Evolutionary conservation across 2,797 vertebrate genomes (phyloP).

Genomic region (Antrozous pallidus): DNA sequence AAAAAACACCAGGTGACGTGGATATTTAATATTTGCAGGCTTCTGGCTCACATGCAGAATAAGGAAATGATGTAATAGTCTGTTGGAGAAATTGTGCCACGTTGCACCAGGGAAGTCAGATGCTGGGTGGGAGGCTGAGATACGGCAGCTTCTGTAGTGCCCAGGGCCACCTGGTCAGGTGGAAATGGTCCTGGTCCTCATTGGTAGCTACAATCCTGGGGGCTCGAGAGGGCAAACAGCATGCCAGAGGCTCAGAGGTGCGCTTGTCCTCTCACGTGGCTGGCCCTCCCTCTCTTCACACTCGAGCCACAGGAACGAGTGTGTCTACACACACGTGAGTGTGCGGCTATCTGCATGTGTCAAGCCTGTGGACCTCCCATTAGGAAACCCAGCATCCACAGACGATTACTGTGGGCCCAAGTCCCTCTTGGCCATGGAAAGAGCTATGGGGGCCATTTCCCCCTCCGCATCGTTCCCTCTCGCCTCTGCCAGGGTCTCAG

Average conservation of each 20-base stretch:
- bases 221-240: no score
- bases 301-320: rapidly evolving
- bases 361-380: rapidly evolving
- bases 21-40: background rate
- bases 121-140: rapidly evolving
- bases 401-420: background rate
- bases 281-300: background rate
- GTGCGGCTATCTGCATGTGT: rapidly evolving
- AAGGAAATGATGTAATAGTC: no score
- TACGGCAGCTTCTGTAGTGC: rapidly evolving
- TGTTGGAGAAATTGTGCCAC: rapidly evolving
- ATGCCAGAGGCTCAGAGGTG: background rate
- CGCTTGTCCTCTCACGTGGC: background rate
- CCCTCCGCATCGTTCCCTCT: background rate
- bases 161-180: rapidly evolving
- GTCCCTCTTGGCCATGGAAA: background rate
- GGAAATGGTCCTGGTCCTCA: rapidly evolving
- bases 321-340: rapidly evolving
- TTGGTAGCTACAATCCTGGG: rapidly evolving
- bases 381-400: background rate
- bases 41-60: background rate
- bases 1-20: no score
- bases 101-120: no score
- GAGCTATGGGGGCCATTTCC: rapidly evolving
- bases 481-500: constrained; percentile 51